Evolutionary conservation across 1,140 invertebrate species (phyloP).

Genomic region (Meloidogyne exigua): DNA sequence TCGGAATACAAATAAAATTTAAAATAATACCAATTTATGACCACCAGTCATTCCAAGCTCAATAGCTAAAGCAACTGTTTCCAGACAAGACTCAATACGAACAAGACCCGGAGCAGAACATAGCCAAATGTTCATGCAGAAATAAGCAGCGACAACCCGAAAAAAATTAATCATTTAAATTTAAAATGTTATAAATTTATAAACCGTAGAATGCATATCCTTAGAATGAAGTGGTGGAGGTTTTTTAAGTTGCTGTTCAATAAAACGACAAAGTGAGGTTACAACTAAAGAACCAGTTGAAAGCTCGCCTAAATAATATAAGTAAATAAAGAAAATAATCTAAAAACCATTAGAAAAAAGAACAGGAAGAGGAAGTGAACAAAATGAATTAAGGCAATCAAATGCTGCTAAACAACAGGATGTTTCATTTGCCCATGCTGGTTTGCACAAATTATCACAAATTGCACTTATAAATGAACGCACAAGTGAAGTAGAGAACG

Average conservation of each 20-base stretch:
- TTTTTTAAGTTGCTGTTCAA: constrained; percentile 87
- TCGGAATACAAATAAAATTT: background rate
- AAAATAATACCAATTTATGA: constrained; percentile 71
- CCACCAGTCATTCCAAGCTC: constrained; percentile 94
- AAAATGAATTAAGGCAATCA: constrained; percentile 55
- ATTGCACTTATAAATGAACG: constrained; percentile 54
- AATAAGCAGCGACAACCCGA: constrained; percentile 81
- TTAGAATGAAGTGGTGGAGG: constrained; percentile 92
- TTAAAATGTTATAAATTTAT: constrained; percentile 15
- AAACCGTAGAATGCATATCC: constrained; percentile 89
- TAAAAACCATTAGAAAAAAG: constrained; percentile 40
- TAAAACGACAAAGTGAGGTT: constrained; percentile 70
- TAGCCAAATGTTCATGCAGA: constrained; percentile 86
- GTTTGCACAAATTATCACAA: constrained; percentile 60
- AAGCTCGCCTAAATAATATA: constrained; percentile 71
- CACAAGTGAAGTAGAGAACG: constrained; percentile 43
- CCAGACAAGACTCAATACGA: constrained; percentile 86
- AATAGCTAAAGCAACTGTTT: constrained; percentile 88
- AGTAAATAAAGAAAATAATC: background rate
- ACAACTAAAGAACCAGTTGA: constrained; percentile 90
- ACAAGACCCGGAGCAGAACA: constrained; percentile 79
- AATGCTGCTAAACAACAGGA: constrained; percentile 53
- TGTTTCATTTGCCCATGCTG: constrained; percentile 51
- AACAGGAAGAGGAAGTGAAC: constrained; percentile 48
- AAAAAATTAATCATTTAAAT: constrained; percentile 8